A percentile compares a stretch with the other conserved stretches of the same genome.
These are phyloP conservation scores for Hoplodrina blanda DNA, from an alignment of 2,888 invertebrate species.

Conservation along the genomic window DNA sequence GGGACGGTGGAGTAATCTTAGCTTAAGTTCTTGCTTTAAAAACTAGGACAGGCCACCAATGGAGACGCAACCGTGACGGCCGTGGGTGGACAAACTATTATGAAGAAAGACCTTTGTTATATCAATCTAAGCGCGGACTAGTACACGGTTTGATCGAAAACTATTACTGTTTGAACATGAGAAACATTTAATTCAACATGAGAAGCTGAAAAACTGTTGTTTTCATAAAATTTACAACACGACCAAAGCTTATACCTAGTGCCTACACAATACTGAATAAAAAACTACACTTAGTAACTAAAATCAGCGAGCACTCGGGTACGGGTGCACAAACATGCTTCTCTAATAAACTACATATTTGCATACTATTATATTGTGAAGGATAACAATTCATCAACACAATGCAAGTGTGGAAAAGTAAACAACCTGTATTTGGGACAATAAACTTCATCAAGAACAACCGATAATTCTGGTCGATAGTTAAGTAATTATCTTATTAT, in stretches of 20 bases:
- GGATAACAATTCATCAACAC: conserved; percentile 74
- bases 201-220: conserved; percentile 31
- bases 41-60: conserved; percentile 71
- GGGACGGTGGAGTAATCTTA: conserved; percentile 72
- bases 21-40: conserved; percentile 67
- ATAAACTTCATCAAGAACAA: conserved; percentile 87
- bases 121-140: conserved; percentile 14
- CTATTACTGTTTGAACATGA: conserved; percentile 1
- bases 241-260: conserved; percentile 17
- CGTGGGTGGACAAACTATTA: conserved; percentile 59
- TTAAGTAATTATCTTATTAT: conserved; percentile 84
- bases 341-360: conserved; percentile 55
- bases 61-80: conserved; percentile 57
- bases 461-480: conserved; percentile 80
- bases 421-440: conserved; percentile 87
- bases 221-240: conserved; percentile 21
- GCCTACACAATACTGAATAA: conserved; percentile 27
- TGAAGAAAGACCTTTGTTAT: conserved; percentile 53
- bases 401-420: conserved; percentile 77
- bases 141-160: conserved; percentile 5
- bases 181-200: conserved; percentile 27
- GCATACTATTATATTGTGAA: conserved; percentile 64
- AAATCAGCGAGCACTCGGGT: conserved; percentile 23
- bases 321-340: conserved; percentile 57
- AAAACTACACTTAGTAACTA: conserved; percentile 46